These are phyloP conservation scores for Arge pagana DNA, from an alignment of 2,888 invertebrate genomes.

Conservation along the genomic window DNA sequence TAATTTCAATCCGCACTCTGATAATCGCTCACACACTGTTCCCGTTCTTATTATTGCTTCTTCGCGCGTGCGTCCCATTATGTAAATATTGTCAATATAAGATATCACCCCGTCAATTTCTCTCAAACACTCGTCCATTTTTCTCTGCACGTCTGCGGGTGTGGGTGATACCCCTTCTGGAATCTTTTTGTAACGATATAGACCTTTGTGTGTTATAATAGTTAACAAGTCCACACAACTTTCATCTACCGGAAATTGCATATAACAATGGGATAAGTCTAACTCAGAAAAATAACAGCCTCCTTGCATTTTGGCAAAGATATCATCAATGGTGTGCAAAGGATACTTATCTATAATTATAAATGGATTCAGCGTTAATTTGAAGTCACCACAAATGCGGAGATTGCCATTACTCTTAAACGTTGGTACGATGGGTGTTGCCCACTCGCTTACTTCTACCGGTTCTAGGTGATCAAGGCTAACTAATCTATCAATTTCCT, in stretches of 20 bases:
- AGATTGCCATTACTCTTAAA: constrained; percentile 27
- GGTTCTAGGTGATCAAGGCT: background rate
- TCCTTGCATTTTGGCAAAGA: constrained; percentile 21
- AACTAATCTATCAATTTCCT: background rate
- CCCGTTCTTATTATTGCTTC: constrained; percentile 28
- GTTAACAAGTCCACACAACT: constrained; percentile 23
- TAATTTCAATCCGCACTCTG: constrained; percentile 31
- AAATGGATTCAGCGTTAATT: constrained; percentile 24
- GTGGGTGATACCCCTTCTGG: constrained; percentile 30
- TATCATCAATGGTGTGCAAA: constrained; percentile 24
- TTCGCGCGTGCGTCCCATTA: constrained; percentile 25
- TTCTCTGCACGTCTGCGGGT: constrained; percentile 41
- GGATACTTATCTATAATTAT: constrained; percentile 23
- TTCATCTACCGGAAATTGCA: constrained; percentile 29
- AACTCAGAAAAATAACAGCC: constrained; percentile 21
- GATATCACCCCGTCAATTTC: constrained; percentile 21
- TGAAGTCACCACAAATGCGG: constrained; percentile 25
- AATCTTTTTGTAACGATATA: constrained; percentile 14
- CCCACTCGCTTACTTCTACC: constrained; percentile 28
- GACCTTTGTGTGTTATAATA: constrained; percentile 27
- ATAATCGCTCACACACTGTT: constrained; percentile 29
- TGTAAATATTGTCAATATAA: constrained; percentile 37
- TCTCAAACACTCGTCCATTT: constrained; percentile 35
- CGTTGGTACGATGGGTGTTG: too few species aligned
- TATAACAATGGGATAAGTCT: constrained; percentile 26